Conservation (phyloP, 2,888 invertebrate species). For the Lasioglossum leucozonium region DNA sequence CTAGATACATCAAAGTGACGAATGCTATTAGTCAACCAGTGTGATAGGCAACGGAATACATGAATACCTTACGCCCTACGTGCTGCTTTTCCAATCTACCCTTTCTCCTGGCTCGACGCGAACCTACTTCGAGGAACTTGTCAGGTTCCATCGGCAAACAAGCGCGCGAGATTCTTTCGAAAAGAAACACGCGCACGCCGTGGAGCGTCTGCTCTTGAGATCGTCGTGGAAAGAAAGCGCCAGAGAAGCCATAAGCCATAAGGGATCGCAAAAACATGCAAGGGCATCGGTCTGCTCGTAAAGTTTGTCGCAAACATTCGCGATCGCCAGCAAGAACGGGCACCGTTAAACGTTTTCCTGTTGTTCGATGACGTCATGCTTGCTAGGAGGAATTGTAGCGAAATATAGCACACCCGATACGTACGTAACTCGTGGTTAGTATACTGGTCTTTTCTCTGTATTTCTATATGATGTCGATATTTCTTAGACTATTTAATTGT, state of each 20-base stretch:
- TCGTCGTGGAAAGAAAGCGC: constrained; percentile 37
- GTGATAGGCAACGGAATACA: constrained; percentile 59
- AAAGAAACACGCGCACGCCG: constrained; percentile 21
- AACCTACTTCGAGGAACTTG: constrained; percentile 59
- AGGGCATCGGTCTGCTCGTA: constrained; percentile 25
- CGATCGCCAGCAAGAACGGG: background rate
- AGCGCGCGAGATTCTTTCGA: constrained; percentile 30
- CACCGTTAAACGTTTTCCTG: background rate
- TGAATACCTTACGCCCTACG: constrained; percentile 67
- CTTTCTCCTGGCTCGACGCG: constrained; percentile 47
- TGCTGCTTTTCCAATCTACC: constrained; percentile 59
- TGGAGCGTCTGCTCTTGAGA: constrained; percentile 27
- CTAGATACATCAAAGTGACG: constrained; percentile 39
- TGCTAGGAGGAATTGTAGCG: background rate
- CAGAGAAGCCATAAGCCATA: constrained; percentile 45
- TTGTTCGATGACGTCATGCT: background rate
- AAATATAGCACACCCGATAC: background rate
- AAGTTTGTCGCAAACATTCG: constrained; percentile 36
- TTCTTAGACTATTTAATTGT: too few relatives aligned
- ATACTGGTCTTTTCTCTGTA: background rate
- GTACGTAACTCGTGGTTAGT: background rate
- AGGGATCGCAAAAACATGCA: constrained; percentile 32
- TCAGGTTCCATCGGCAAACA: constrained; percentile 37
- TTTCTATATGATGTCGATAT: too few relatives aligned
- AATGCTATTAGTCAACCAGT: constrained; percentile 52